Base-by-base conservation (phyloP, 2,888 invertebrate genomes). In the Drosophila anceps region DNA sequence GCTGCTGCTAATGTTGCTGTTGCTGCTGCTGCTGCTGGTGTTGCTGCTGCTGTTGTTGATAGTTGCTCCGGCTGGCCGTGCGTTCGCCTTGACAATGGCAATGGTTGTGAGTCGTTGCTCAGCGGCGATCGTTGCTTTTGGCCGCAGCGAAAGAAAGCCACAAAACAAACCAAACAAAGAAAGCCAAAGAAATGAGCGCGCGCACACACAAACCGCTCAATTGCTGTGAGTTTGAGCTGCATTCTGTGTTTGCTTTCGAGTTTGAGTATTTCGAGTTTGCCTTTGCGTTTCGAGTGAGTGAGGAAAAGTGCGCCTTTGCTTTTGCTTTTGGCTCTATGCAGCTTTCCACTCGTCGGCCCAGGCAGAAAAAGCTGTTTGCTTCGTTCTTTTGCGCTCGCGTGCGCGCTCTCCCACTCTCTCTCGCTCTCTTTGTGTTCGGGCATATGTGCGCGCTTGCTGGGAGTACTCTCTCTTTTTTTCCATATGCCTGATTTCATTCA, bases 31-130 rank as follows among this genome's bases (percentile, higher is more conserved):
- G 48, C 50, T 73, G 59, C 44, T 71, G 62, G 39, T 67, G 58
- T 20, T 64, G 67, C 48, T 71, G 63, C 50, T 64, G 62, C 48
- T 73, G 72, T 43, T 72, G 69, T 51, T 60, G 64, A 74, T 60
- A 69, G 75, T 76, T 72, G 75, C 76, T 83, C 80, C 86, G 90
- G 76, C 82, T 83, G 66, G 68, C 79, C 85, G 91, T 91, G 91
- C 86, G 89, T 82, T 91, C 91, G 90, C 91, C 90, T 91, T 91
- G 91, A 90, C 91, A 91, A 90, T 92, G 92, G 91, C 82, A 87
- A 83, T 89, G 90, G 86, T 84, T 91, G 82, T 91, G 92, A 91
- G 85, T 71, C 69, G 73, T 54, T 54, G 74, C 43, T 67, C 74
- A 79, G 74, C 79, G 67, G 48, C 76, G 70, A 79, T 64, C 85